Evolutionary conservation across 2,797 vertebrate species (phyloP).

Genomic region (Phalloptychus januarius): DNA sequence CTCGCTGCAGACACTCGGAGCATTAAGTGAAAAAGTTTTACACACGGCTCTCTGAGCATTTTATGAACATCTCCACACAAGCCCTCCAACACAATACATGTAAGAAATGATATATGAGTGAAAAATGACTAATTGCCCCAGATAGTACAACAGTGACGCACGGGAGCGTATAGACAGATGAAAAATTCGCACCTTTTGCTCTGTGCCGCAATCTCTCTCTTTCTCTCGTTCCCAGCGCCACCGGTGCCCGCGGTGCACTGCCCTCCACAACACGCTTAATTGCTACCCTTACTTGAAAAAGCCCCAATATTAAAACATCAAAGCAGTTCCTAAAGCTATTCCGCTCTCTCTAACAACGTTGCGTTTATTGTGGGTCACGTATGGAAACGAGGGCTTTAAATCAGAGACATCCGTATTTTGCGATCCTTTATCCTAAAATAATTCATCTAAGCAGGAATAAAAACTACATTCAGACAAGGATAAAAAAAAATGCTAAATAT

Average conservation of each 20-base stretch:
- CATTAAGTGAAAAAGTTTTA: constrained; percentile 63
- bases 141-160: constrained; percentile 65
- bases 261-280: constrained; percentile 73
- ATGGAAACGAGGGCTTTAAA: constrained; percentile 70
- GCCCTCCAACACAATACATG: constrained; percentile 36
- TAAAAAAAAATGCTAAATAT: constrained; percentile 22
- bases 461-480: constrained; percentile 9
- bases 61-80: constrained; percentile 46
- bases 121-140: constrained; percentile 70
- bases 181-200: constrained; percentile 76
- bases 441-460: constrained; percentile 7
- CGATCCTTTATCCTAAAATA: constrained; percentile 4
- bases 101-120: constrained; percentile 40
- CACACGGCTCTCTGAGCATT: constrained; percentile 51
- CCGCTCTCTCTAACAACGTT: constrained; percentile 67
- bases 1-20: background rate
- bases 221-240: constrained; percentile 41
- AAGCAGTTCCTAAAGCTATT: constrained; percentile 73
- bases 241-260: constrained; percentile 60
- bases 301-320: constrained; percentile 75
- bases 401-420: constrained; percentile 34
- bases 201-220: constrained; percentile 49
- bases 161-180: constrained; percentile 61
- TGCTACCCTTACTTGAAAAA: constrained; percentile 72
- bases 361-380: constrained; percentile 72